Base-by-base conservation (phyloP, 2,113 vertebrate species). In the Atlantisia rogersi region DNA sequence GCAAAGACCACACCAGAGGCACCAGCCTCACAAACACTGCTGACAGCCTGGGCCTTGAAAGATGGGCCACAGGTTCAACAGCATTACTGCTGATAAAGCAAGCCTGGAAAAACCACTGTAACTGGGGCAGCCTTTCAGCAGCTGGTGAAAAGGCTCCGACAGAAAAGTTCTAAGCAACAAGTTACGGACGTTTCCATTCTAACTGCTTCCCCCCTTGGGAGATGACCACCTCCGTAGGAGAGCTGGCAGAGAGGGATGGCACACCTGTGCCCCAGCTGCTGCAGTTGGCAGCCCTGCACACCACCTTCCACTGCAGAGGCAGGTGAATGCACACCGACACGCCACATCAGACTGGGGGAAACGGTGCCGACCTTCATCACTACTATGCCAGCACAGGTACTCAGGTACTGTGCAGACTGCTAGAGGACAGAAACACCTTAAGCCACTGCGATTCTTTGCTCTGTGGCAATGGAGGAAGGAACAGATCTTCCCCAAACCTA, bases 251-350 rank as follows among this genome's bases (percentile, higher is more conserved):
- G 50, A 0, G 9, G 64, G 55, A 53, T 4, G 21, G 25, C 9
- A 40, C 44, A 25, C 13, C 46, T 21, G 0, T 1, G 11, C 58
- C 48, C 42, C 44, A 35, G 59, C 2, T 31, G 42, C 67, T 16
- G 26, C 39, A 50, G n/a, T 24, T n/a, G 2, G 0, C 15, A 60
- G 24, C 62, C 39, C 2, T 19, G 14, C 0, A 2, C 4, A 10
- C 17, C 79, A 26, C 5, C 25, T 29, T 20, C 35, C 44, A 35
- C 65, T 37, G 32, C 79, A 59, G 50, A 32, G 65, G 56, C 31
- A 79, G 60, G 19, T 6, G 39, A 68, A 76, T 1, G 7, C 70
- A 82, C 17, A 15, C 20, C 3, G 11, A 55, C 6, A 24, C 2
- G 13, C n/a, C 17, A 24, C 44, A 73, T 6, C 53, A 44, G 18